phyloP scores from a whole-genome alignment of 2,888 invertebrate genomes.

The Crepidodera aurea region DNA sequence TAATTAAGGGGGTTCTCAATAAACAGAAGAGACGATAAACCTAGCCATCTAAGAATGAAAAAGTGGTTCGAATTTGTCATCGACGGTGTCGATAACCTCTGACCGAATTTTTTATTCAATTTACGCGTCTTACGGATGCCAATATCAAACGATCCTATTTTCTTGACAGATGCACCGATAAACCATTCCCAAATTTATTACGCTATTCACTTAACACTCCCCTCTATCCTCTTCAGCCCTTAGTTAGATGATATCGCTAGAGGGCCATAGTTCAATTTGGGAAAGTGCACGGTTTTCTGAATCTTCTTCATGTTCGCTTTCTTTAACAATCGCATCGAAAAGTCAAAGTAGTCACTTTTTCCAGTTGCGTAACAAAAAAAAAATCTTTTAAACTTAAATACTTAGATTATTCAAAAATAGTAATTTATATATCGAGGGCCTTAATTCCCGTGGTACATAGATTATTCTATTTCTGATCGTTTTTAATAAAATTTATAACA shows the following conservation, averaged over 20 bases:
- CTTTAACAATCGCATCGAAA: neutral
- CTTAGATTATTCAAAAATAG: too few species aligned
- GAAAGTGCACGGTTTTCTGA: neutral
- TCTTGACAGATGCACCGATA: constrained; percentile 5
- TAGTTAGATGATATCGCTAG: neutral
- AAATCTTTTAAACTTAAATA: too few species aligned
- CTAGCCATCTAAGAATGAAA: too few species aligned
- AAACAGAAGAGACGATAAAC: too few species aligned
- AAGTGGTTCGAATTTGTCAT: neutral
- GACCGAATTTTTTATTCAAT: constrained; percentile 5
- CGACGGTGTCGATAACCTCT: neutral
- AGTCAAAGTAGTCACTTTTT: neutral
- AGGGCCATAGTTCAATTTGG: neutral
- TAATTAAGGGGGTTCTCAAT: too few species aligned
- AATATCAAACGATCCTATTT: constrained; percentile 1
- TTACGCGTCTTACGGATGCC: neutral
- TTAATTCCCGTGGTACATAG: too few species aligned
- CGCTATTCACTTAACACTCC: neutral
- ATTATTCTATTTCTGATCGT: too few species aligned
- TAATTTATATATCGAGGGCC: too few species aligned
- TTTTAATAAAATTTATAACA: too few species aligned
- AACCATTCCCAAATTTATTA: constrained; percentile 1
- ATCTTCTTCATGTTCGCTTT: neutral
- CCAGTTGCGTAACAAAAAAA: too few species aligned
- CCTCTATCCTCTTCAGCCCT: neutral